Evolutionary conservation across 1,140 invertebrate genomes (phyloP).

Genomic region (Thaumetopoea pityocampa): DNA sequence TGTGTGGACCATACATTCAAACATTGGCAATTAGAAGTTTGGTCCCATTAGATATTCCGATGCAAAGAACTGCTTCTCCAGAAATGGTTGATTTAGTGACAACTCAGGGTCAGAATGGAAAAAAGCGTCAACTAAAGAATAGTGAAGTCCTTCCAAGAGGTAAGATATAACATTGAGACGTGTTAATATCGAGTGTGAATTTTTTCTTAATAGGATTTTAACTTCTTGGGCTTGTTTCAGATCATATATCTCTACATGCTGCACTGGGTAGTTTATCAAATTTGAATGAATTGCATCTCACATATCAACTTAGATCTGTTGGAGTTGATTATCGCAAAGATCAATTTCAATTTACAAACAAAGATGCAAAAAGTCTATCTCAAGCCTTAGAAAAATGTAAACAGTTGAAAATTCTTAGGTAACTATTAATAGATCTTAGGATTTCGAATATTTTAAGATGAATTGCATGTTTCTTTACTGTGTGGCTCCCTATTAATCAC

Average conservation of each 20-base stretch:
- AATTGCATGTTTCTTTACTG: no score
- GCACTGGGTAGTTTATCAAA: constrained; percentile 62
- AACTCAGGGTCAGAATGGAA: constrained; percentile 36
- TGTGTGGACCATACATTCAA: constrained; percentile 68
- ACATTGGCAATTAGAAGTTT: constrained; percentile 53
- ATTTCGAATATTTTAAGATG: no score
- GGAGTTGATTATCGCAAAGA: constrained; percentile 63
- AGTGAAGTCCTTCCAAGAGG: constrained; percentile 44
- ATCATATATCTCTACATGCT: constrained; percentile 71
- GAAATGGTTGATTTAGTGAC: constrained; percentile 63
- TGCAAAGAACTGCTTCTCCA: constrained; percentile 57
- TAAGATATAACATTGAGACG: constrained; percentile 8
- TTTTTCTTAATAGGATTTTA: background rate
- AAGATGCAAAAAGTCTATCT: constrained; percentile 68
- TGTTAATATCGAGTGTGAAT: background rate
- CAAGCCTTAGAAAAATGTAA: constrained; percentile 62
- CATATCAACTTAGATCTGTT: constrained; percentile 52
- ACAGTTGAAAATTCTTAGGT: constrained; percentile 60
- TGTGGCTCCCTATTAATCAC: no score
- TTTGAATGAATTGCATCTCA: constrained; percentile 67
- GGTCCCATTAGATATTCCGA: constrained; percentile 55
- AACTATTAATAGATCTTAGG: no score
- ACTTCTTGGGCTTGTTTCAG: constrained; percentile 36
- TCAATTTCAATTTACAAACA: constrained; percentile 67
- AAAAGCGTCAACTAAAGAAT: constrained; percentile 28